Evolutionary conservation across 2,888 invertebrate species (phyloP), one percentile per base, ranked within the genome.

Genomic region (Trichacis sp.): DNA sequence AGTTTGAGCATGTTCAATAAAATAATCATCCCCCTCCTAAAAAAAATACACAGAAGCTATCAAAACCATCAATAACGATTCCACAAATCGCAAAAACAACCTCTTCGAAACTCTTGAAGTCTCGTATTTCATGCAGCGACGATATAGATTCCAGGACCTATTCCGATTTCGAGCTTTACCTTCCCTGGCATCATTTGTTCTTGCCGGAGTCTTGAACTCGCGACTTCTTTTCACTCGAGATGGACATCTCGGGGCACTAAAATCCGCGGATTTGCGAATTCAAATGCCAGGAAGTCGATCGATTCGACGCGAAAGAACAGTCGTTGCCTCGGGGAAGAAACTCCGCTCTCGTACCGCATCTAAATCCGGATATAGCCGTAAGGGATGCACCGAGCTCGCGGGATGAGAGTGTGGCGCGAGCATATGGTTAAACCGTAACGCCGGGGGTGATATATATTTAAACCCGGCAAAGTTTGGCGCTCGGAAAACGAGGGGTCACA

Each of bases 381-480:
- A 72, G 64, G 64, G 68, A 70, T 63, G 67, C 64, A 59, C 4
- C 58, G 67, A 42, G 57, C 61, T 55, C 64, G 49, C 24, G 60
- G 36, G 57, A 8, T 5, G 43, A 52, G 20, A 50, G 51, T 61
- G 64, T 53, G 60, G 73, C 62, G 65, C 72, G 75, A 76, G 74
- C 81, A 79, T 81, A 81, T 79, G 83, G 81, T 81, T 83, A 81
- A 81, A 78, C 79, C 77, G 77, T 80, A 80, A 80, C 77, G 75
- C 78, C 70, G 69, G 71, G 68, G 77, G 77, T 80, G 79, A 68
- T 68, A 83, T 83, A 82, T 82, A 82, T 84, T 83, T 80, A 80
- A 83, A 80, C 74, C 75, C 69, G 57, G 76, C 70, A 81, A 84
- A 83, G 80, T 82, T 83, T 80, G 79, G 81, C 73, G 75, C 73